phyloP scores from a whole-genome alignment of 1,140 invertebrate species.

The Cepaea nemoralis region DNA sequence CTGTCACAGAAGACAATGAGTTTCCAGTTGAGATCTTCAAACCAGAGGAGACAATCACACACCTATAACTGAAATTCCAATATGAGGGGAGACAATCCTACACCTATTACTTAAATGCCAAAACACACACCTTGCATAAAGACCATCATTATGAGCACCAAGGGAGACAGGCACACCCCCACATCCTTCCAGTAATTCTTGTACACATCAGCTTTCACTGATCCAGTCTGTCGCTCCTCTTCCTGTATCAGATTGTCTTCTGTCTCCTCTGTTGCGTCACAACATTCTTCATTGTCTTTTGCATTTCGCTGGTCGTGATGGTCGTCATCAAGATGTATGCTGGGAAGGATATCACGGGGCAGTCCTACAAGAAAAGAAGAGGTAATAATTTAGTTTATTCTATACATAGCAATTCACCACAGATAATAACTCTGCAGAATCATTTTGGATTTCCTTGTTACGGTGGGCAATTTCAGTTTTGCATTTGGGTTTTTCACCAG shows the following conservation, averaged over 20 bases:
- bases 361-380: constrained; percentile 46
- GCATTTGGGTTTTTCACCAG: too few relatives aligned
- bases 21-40: too few relatives aligned
- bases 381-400: background rate
- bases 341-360: constrained; percentile 55
- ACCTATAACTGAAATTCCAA: too few relatives aligned
- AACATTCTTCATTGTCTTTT: constrained; percentile 9
- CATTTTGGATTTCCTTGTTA: too few relatives aligned
- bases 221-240: constrained; percentile 70
- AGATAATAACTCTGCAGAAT: too few relatives aligned
- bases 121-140: constrained; percentile 74
- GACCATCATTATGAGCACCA: constrained; percentile 77
- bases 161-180: constrained; percentile 79
- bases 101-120: too few relatives aligned
- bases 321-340: constrained; percentile 35
- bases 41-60: too few relatives aligned
- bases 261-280: constrained; percentile 19
- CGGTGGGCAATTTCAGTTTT: too few relatives aligned
- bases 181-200: constrained; percentile 84
- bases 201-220: constrained; percentile 78
- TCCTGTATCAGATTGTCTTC: constrained; percentile 58
- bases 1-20: too few relatives aligned
- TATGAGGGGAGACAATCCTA: too few relatives aligned
- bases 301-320: background rate
- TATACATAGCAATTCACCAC: too few relatives aligned